Base-by-base conservation (phyloP, 1,140 invertebrate species). In the Camponotus floridanus region DNA sequence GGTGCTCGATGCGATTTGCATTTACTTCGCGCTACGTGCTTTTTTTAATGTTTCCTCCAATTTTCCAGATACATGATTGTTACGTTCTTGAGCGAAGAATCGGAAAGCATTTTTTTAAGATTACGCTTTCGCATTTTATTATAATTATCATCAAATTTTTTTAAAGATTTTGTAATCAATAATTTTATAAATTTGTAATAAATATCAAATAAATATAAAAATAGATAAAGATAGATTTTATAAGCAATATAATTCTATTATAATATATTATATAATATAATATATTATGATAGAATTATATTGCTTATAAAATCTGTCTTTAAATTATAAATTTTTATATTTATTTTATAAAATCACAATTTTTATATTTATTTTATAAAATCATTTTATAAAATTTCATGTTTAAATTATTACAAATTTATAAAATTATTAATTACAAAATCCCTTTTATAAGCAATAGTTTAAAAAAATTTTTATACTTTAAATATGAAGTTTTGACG, bases 21-120 rank as follows among this genome's bases (percentile, higher is more conserved):
- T 11, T 57, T 57, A 48, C 18, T 73, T 71, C 18, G 26, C 3
- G 26, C n/a, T 76, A 4, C 13, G 4, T 45, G 26, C 11, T 78
- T 51, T 51, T 51, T 18, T 78, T 18, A 13, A 64, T 33, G 18
- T 33, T 64, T 76, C 55, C 59, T 64, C 18, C 18, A 45, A 78
- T 65, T 65, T 59, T 45, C 18, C 36, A 13, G 48, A 51, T 51
- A 15, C 8, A 6, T 71, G 36, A 80, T 21, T 67, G 18, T 70
- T 21, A 45, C 26, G 26, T 26, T 26, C 0, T 26, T 21, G 13
- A 31, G 36, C 6, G 26, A 65, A 48, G 11, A 64, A n/a, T 26
- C 26, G 26, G 6, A 5, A 2, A 45, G 5, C 51, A 18, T 31
- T 74, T 74, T 64, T 64, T 31, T 55, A 26, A 1, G 26, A 26